phyloP scores from a whole-genome alignment of 35 echinoderm and acorn worm species.

The Lytechinus variegatus region DNA sequence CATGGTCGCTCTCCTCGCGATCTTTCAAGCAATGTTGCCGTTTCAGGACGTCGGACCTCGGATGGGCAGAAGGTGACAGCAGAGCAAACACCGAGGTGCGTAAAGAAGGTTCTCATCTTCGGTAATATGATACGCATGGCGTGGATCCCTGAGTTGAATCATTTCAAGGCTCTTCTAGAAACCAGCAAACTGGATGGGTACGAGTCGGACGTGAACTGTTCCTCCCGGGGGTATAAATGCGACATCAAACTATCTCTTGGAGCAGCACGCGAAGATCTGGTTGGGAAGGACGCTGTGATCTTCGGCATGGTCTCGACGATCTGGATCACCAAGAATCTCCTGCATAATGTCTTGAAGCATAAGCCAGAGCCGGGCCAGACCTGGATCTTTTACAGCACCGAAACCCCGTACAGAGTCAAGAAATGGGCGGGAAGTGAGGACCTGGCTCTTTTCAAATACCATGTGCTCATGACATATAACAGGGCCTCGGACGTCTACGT shows the following conservation, averaged over 20 bases:
- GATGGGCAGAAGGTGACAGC: background rate
- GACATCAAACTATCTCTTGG: background rate
- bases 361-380: slow-evolving; percentile 59
- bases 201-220: background rate
- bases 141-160: background rate
- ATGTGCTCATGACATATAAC: slow-evolving; percentile 71
- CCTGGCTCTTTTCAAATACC: slow-evolving; percentile 59
- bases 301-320: slow-evolving; percentile 63
- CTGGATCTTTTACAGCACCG: slow-evolving; percentile 76
- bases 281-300: slow-evolving; percentile 75
- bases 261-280: background rate
- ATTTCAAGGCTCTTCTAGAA: background rate
- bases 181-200: background rate
- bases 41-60: background rate
- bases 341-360: slow-evolving; percentile 32
- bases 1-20: background rate
- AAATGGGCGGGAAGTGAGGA: slow-evolving; percentile 72
- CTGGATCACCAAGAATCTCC: background rate
- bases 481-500: slow-evolving; percentile 61
- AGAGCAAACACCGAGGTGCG: background rate
- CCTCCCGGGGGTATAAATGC: background rate
- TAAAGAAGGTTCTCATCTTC: slow-evolving; percentile 27
- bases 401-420: slow-evolving; percentile 70
- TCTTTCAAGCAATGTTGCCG: background rate
- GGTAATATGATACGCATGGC: background rate